These are phyloP conservation scores for Antennarius maculatus DNA, from an alignment of 2,797 vertebrate genomes.

Conservation along the genomic window DNA sequence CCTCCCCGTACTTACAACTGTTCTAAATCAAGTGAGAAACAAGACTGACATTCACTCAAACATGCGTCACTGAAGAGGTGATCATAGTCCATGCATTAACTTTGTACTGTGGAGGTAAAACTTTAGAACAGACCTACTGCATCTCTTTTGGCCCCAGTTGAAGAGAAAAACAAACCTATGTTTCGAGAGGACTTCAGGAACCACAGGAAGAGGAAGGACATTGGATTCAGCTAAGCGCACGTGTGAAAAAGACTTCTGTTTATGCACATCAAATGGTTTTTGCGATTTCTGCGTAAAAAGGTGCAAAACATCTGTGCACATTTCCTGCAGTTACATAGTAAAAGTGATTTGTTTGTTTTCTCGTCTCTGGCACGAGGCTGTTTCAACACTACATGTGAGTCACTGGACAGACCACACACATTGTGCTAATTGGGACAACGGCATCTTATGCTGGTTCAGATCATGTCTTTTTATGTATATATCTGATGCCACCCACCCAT, in stretches of 20 bases:
- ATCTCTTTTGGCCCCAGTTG: constrained; percentile 26
- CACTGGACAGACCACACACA: constrained; percentile 50
- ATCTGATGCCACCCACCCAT: constrained; percentile 29
- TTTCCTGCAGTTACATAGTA: constrained; percentile 61
- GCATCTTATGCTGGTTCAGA: constrained; percentile 71
- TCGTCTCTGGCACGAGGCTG: constrained; percentile 52
- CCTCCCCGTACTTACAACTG: constrained; percentile 36
- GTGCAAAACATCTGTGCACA: constrained; percentile 65
- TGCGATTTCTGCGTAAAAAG: constrained; percentile 54
- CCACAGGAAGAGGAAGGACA: constrained; percentile 56
- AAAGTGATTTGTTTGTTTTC: constrained; percentile 58
- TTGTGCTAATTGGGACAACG: constrained; percentile 65
- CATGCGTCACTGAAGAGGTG: constrained; percentile 66
- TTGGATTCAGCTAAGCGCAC: constrained; percentile 57
- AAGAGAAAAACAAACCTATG: constrained; percentile 25
- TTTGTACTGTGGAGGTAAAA: constrained; percentile 48
- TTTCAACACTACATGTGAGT: constrained; percentile 49
- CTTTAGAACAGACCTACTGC: constrained; percentile 47
- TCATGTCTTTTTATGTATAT: constrained; percentile 62
- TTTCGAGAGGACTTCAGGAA: constrained; percentile 48
- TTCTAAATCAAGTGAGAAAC: constrained; percentile 44
- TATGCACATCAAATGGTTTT: constrained; percentile 57
- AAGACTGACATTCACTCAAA: constrained; percentile 59
- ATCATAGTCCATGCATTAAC: constrained; percentile 65
- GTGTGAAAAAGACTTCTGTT: constrained; percentile 46